Percentiles rank a stretch among this genome's conserved stretches.
These are phyloP conservation scores for Oreocharis arfaki DNA, from an alignment of 2,113 vertebrate species.

Conservation along the genomic window DNA sequence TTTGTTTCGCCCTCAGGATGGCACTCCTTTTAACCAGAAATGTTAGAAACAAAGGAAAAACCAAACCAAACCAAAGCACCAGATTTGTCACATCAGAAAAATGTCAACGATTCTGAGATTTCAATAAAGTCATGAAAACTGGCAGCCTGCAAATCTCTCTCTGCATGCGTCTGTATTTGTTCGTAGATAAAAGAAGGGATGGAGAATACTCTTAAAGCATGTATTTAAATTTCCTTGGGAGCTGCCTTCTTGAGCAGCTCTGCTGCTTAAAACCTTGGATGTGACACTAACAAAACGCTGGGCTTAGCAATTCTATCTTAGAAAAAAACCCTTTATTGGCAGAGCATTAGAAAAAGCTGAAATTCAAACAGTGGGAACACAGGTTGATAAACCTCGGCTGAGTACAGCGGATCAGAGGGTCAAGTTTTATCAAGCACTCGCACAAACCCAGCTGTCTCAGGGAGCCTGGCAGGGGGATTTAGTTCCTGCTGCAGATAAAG, in stretches of 20 bases:
- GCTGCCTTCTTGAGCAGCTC: background rate
- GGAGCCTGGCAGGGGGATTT: background rate
- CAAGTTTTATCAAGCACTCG: slow-evolving; percentile 12
- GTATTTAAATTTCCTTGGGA: background rate
- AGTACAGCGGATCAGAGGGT: slow-evolving; percentile 6
- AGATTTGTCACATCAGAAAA: background rate
- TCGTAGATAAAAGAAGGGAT: background rate
- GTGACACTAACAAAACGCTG: background rate
- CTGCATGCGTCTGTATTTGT: background rate
- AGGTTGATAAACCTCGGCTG: background rate
- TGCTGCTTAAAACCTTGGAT: background rate
- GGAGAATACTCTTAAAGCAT: background rate
- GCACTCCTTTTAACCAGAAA: background rate
- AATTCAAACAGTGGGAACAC: background rate
- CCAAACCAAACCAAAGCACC: rapidly evolving
- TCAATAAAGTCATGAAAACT: background rate
- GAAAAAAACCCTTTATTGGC: background rate
- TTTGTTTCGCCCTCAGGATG: background rate
- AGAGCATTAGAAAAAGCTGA: background rate
- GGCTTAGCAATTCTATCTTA: background rate
- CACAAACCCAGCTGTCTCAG: slow-evolving; percentile 19
- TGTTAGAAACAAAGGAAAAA: background rate
- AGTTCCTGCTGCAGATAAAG: background rate
- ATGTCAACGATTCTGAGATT: background rate
- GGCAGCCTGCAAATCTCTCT: background rate